phyloP scores from a whole-genome alignment of 1,140 invertebrate species.

The Apolygus lucorum region DNA sequence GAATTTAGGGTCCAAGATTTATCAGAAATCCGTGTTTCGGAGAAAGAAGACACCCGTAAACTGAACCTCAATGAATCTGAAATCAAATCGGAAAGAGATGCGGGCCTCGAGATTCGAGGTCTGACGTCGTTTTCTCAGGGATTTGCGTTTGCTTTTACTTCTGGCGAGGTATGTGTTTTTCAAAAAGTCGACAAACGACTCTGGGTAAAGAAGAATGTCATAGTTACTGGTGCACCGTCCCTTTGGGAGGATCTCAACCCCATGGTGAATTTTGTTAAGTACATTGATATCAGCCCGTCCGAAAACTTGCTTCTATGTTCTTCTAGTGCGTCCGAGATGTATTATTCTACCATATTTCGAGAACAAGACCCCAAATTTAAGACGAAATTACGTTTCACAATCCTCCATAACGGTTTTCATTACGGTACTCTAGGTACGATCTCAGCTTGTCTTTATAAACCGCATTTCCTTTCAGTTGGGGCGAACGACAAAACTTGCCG shows the following conservation, averaged over 20 bases:
- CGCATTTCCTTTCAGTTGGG: constrained; percentile 77
- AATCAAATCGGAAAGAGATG: not conserved
- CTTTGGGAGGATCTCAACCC: not conserved
- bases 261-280: constrained; percentile 33
- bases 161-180: constrained; percentile 53
- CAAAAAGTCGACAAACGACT: constrained; percentile 43
- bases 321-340: not conserved
- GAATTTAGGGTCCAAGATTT: constrained; percentile 12
- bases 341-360: not conserved
- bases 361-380: not conserved
- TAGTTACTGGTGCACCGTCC: constrained; percentile 34
- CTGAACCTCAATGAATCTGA: not conserved
- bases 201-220: constrained; percentile 52
- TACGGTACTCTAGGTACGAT: constrained; percentile 68
- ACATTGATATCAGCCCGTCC: constrained; percentile 1
- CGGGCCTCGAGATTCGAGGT: constrained; percentile 39
- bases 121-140: constrained; percentile 49
- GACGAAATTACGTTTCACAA: not conserved
- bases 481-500: constrained; percentile 67
- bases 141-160: constrained; percentile 50
- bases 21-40: not conserved
- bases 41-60: not conserved
- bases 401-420: constrained; percentile 51
- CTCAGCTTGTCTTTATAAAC: constrained; percentile 78
- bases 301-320: not conserved